A percentile compares a stretch with the other conserved stretches of the same genome.
Conservation (phyloP, 2,888 invertebrate species). For the Hyles lineata region DNA sequence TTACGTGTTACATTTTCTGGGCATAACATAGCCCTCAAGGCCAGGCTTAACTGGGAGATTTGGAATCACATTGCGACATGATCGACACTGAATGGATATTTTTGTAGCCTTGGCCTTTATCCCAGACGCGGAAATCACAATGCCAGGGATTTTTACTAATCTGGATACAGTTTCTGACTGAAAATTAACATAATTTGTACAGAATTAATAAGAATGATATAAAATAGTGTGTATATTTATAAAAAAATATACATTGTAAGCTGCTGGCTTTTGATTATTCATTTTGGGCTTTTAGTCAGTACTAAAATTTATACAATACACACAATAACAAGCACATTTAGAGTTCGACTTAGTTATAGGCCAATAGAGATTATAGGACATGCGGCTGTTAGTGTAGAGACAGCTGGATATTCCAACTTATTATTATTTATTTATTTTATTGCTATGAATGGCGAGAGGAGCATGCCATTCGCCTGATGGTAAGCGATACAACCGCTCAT, state of each 20-base stretch:
- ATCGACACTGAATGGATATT: slow-evolving; percentile 97
- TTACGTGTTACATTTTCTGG: slow-evolving; percentile 96
- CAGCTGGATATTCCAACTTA: too few relatives aligned
- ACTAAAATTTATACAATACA: too few relatives aligned
- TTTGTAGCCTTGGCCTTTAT: slow-evolving; percentile 98
- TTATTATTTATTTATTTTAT: too few relatives aligned
- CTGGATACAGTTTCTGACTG: slow-evolving; percentile 97
- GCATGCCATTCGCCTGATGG: too few relatives aligned
- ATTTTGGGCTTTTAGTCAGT: too few relatives aligned
- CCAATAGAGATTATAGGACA: too few relatives aligned
- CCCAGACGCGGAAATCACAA: slow-evolving; percentile 96
- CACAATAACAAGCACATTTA: too few relatives aligned
- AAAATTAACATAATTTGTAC: slow-evolving; percentile 49
- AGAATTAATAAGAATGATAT: not conserved
- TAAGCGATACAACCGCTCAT: too few relatives aligned
- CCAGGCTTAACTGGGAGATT: slow-evolving; percentile 97
- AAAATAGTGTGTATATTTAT: not conserved
- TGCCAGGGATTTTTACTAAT: slow-evolving; percentile 97
- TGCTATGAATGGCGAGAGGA: too few relatives aligned
- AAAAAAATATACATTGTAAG: not conserved
- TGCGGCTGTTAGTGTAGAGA: too few relatives aligned
- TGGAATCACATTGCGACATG: slow-evolving; percentile 94
- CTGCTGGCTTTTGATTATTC: too few relatives aligned
- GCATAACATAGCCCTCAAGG: slow-evolving; percentile 97
- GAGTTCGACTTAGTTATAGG: too few relatives aligned